phyloP scores from a whole-genome alignment of 1,140 invertebrate genomes.

The Drosophila virilis region DNA sequence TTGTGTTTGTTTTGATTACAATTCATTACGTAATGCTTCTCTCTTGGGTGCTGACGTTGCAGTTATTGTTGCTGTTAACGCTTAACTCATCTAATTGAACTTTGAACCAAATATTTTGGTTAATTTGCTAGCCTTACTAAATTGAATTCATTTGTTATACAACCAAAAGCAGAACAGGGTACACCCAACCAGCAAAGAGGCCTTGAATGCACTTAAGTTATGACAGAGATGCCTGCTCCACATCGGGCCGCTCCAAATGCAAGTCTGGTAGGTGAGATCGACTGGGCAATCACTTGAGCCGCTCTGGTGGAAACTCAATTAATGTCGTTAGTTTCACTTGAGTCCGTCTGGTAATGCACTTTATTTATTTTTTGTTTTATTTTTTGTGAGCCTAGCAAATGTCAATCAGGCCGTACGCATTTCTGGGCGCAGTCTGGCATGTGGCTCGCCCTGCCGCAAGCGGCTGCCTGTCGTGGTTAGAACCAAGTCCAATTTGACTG shows the following conservation, averaged over 20 bases:
- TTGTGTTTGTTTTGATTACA: slow-evolving; percentile 46
- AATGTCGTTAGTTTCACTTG: slow-evolving; percentile 47
- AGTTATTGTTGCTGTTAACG: slow-evolving; percentile 28
- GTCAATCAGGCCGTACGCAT: slow-evolving; percentile 68
- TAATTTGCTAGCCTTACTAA: slow-evolving; percentile 58
- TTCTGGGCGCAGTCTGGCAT: slow-evolving; percentile 64
- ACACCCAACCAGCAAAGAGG: slow-evolving; percentile 30
- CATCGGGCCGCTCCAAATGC: slow-evolving; percentile 4
- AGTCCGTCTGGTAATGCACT: slow-evolving; percentile 26
- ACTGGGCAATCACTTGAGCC: slow-evolving; percentile 31
- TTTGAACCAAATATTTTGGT: slow-evolving; percentile 60
- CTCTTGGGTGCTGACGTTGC: slow-evolving; percentile 32
- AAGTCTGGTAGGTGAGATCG: slow-evolving; percentile 7
- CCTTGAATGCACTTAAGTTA: slow-evolving; percentile 62
- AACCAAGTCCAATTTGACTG: slow-evolving; percentile 38
- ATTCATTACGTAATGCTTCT: slow-evolving; percentile 54
- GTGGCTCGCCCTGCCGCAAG: slow-evolving; percentile 47
- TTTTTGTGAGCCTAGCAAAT: slow-evolving; percentile 55
- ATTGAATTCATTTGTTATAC: slow-evolving; percentile 56
- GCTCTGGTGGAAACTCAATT: slow-evolving; percentile 44
- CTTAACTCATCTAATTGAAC: slow-evolving; percentile 60
- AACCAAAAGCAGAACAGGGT: slow-evolving; percentile 36
- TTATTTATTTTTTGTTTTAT: slow-evolving; percentile 4
- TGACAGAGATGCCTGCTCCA: slow-evolving; percentile 32
- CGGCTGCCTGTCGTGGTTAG: slow-evolving; percentile 33